Conservation (phyloP, 2,888 invertebrate genomes). For the Miltochrista miniata region DNA sequence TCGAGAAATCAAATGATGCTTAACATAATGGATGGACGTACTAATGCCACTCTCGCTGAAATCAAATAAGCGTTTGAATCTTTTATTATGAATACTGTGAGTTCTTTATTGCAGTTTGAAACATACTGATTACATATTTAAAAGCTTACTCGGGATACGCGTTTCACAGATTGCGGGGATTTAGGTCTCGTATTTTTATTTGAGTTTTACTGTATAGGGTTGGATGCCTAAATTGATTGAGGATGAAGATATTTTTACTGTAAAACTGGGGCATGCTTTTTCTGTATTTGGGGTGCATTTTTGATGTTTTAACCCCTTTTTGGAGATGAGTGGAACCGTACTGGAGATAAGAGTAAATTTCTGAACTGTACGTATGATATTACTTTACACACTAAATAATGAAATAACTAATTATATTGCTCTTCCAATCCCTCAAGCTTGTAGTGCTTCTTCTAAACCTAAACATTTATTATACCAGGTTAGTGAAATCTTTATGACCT, state of each 20-base stretch:
- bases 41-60: background rate
- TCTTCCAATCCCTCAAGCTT: too few relatives aligned
- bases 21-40: background rate
- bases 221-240: background rate
- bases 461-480: too few relatives aligned
- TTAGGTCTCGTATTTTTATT: conserved; percentile 4
- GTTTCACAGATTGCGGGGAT: conserved; percentile 13
- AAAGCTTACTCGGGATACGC: conserved; percentile 19
- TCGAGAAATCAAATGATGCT: conserved; percentile 6
- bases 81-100: conserved; percentile 18
- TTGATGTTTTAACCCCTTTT: background rate
- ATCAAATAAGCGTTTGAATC: conserved; percentile 12
- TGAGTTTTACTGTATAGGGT: background rate
- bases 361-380: too few relatives aligned
- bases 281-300: conserved; percentile 3
- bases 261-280: background rate
- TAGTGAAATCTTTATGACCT: too few relatives aligned
- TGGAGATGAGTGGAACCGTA: too few relatives aligned
- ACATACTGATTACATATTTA: conserved; percentile 30
- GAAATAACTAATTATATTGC: too few relatives aligned
- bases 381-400: too few relatives aligned
- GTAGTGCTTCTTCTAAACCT: too few relatives aligned
- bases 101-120: conserved; percentile 22
- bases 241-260: background rate
- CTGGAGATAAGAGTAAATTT: too few relatives aligned